These are phyloP conservation scores for Rhopalosiphum nymphaeae DNA, from an alignment of 2,888 invertebrate species.

Conservation along the genomic window DNA sequence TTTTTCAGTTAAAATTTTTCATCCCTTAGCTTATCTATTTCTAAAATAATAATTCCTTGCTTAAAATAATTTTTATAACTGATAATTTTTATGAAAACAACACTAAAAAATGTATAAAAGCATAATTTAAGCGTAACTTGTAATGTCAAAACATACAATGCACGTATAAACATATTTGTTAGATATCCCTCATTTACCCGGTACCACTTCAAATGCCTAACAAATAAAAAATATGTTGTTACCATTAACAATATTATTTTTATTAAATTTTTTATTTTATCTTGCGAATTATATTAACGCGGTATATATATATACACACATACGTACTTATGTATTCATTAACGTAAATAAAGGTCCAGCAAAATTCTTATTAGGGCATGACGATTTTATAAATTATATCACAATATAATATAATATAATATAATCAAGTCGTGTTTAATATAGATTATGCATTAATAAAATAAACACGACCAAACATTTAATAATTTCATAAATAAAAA, in stretches of 20 bases:
- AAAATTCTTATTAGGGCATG: neutral
- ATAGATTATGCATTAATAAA: neutral
- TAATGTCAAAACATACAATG: neutral
- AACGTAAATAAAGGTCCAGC: neutral
- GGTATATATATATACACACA: neutral
- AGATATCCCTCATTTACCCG: neutral
- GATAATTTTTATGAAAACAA: neutral
- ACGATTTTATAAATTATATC: neutral
- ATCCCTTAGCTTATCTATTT: neutral
- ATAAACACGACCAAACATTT: neutral
- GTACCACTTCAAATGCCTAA: neutral
- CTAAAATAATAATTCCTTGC: neutral
- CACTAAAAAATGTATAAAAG: neutral
- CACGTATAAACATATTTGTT: too few relatives aligned
- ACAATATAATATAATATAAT: too few relatives aligned
- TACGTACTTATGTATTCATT: neutral
- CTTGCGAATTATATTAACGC: neutral
- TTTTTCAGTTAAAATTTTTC: neutral
- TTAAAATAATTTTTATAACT: neutral
- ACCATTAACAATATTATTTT: neutral
- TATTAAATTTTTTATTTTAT: neutral
- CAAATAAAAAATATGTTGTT: too few relatives aligned
- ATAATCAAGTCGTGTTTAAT: neutral
- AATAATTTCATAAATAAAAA: neutral
- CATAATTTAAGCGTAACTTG: neutral